A percentile compares a stretch with the other conserved stretches of the same genome.
These are phyloP conservation scores for Megaceryle maxima DNA, from an alignment of 2,113 vertebrate genomes.

Conservation along the genomic window DNA sequence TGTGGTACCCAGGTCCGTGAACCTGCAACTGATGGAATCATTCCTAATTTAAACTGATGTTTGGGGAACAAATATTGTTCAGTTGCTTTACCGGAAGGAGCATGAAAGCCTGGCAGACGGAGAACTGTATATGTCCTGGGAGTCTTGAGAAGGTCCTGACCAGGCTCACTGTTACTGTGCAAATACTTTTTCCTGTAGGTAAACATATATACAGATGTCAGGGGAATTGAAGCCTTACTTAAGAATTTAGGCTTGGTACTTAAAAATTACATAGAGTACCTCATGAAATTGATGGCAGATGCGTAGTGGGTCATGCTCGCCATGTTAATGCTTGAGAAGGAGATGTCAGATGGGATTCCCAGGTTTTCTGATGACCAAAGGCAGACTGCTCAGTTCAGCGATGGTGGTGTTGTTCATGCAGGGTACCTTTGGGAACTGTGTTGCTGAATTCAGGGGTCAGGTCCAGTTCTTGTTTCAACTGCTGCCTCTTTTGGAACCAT, in stretches of 20 bases:
- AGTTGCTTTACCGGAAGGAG: not conserved
- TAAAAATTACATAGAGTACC: not conserved
- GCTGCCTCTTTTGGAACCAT: not conserved
- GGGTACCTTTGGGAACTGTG: not conserved
- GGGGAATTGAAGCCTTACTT: not conserved
- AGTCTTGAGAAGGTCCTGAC: not conserved
- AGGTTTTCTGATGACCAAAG: not conserved
- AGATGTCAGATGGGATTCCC: not conserved
- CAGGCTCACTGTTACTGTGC: not conserved
- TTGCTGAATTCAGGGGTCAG: not conserved
- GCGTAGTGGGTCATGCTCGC: not conserved
- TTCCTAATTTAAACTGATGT: not conserved
- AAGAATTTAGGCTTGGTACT: fast-evolving
- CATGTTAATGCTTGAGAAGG: not conserved
- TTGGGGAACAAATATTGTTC: not conserved
- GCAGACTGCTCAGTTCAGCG: not conserved
- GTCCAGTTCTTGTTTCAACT: not conserved
- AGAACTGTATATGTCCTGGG: not conserved
- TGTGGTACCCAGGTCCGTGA: not conserved
- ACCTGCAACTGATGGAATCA: not conserved
- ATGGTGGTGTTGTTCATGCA: not conserved
- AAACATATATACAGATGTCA: not conserved
- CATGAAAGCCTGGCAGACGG: not conserved
- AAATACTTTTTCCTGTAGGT: not conserved
- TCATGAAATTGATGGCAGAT: not conserved